phyloP scores from a whole-genome alignment of 2,113 vertebrate genomes.

The Rhea americana region DNA sequence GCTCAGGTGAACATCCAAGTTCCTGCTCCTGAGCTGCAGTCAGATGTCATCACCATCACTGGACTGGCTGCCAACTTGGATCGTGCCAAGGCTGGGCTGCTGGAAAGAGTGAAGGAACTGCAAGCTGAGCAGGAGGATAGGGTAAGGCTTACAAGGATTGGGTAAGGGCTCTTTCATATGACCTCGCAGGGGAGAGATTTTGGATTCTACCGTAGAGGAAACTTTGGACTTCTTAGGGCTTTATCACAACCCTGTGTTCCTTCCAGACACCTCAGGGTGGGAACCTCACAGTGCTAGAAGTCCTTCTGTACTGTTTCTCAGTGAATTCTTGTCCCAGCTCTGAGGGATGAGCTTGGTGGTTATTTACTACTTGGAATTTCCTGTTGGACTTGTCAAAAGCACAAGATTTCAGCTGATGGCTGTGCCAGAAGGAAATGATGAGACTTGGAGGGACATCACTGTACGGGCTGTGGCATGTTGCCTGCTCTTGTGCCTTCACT shows the following conservation, averaged over 20 bases:
- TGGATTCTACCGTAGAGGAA: not conserved
- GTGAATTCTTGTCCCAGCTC: not conserved
- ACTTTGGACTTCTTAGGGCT: not conserved
- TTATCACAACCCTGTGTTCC: fast-evolving
- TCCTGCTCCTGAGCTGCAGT: slow-evolving; percentile 94
- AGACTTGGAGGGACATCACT: not conserved
- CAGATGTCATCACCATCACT: slow-evolving; percentile 90
- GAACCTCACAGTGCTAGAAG: not conserved
- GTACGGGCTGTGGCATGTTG: not conserved
- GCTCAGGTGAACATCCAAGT: slow-evolving; percentile 97
- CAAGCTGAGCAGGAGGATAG: slow-evolving; percentile 95
- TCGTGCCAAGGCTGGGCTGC: slow-evolving; percentile 90
- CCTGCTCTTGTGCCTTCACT: not conserved
- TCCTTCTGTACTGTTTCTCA: not conserved
- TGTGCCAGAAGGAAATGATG: not conserved
- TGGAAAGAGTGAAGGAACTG: slow-evolving; percentile 93
- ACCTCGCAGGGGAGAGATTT: not conserved
- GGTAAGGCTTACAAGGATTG: slow-evolving; percentile 90
- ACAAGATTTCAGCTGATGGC: too few species aligned
- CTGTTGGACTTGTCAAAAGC: not conserved
- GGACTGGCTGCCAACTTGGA: slow-evolving; percentile 89
- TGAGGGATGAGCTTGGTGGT: not conserved
- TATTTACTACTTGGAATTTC: not conserved
- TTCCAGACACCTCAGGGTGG: fast-evolving
- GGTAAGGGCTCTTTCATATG: slow-evolving; percentile 63